phyloP scores from a whole-genome alignment of 1,140 invertebrate genomes.

The Zaprionus nigranus region DNA sequence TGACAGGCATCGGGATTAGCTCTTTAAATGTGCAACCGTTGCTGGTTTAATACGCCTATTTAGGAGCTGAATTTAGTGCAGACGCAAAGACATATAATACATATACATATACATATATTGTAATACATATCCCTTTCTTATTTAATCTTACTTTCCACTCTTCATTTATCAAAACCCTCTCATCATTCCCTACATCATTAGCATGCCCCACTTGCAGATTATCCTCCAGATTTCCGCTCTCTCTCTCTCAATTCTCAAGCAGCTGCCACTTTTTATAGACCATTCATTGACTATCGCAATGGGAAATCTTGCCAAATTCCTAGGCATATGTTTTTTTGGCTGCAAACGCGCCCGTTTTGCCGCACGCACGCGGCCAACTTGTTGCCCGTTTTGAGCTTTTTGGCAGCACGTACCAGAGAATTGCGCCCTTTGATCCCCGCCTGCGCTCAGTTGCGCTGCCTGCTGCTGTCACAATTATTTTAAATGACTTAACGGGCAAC shows the following conservation, averaged over 20 bases:
- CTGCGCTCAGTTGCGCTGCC: not conserved
- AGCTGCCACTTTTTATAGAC: slow-evolving; percentile 13
- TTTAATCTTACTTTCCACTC: too few relatives aligned
- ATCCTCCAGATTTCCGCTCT: not conserved
- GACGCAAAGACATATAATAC: too few relatives aligned
- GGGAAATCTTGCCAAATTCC: slow-evolving; percentile 31
- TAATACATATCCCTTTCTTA: too few relatives aligned
- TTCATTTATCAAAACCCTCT: too few relatives aligned
- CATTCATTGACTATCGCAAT: slow-evolving; percentile 15
- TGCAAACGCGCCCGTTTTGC: not conserved
- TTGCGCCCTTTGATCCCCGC: not conserved
- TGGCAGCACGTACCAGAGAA: slow-evolving; percentile 1
- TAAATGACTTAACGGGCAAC: slow-evolving; percentile 70
- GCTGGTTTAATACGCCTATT: slow-evolving; percentile 27
- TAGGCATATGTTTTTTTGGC: slow-evolving; percentile 6
- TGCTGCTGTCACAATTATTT: slow-evolving; percentile 70
- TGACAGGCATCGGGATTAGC: not conserved
- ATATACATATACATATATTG: too few relatives aligned
- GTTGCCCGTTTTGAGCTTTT: slow-evolving; percentile 42
- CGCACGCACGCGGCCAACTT: slow-evolving; percentile 47
- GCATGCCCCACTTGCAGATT: not conserved
- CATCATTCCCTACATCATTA: not conserved
- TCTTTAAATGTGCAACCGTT: slow-evolving; percentile 15
- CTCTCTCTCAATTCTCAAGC: not conserved
- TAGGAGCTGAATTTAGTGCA: not conserved